phyloP scores from a whole-genome alignment of 2,113 vertebrate genomes.

The Ancistrus triradiatus region DNA sequence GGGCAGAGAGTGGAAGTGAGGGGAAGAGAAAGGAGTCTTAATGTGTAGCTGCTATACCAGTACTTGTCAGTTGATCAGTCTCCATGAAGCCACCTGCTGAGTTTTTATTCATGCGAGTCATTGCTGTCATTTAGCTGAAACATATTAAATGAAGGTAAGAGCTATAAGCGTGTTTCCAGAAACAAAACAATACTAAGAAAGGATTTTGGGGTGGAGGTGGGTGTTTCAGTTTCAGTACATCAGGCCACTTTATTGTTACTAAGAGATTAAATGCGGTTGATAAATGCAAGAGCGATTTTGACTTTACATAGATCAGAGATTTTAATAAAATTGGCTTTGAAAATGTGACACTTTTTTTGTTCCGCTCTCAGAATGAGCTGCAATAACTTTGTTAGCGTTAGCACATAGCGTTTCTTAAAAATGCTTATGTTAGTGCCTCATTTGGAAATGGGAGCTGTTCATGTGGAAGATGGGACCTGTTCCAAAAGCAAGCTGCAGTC shows the following conservation, averaged over 20 bases:
- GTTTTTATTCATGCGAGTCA: slow-evolving; percentile 44
- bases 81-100: slow-evolving; percentile 21
- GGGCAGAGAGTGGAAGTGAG: slow-evolving; percentile 1
- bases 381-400: slow-evolving; percentile 6
- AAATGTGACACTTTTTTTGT: slow-evolving; percentile 9
- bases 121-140: slow-evolving; percentile 30
- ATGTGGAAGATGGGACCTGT: background rate
- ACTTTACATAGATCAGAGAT: no score
- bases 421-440: no score
- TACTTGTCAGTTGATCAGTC: slow-evolving; percentile 32
- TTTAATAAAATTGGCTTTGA: slow-evolving; percentile 32
- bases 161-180: background rate
- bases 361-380: slow-evolving; percentile 7
- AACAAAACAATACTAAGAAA: no score
- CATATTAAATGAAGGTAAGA: slow-evolving; percentile 9
- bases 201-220: no score
- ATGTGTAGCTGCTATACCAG: background rate
- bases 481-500: background rate
- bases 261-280: slow-evolving; percentile 26
- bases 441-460: no score
- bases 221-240: background rate
- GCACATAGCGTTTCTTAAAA: slow-evolving; percentile 9
- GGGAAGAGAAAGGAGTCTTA: slow-evolving; percentile 14
- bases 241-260: background rate
- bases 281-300: no score